Percentiles rank a stretch among this genome's conserved stretches.
Conservation (phyloP, 1,140 invertebrate genomes). For the Macrotrachela quadricornifera region DNA sequence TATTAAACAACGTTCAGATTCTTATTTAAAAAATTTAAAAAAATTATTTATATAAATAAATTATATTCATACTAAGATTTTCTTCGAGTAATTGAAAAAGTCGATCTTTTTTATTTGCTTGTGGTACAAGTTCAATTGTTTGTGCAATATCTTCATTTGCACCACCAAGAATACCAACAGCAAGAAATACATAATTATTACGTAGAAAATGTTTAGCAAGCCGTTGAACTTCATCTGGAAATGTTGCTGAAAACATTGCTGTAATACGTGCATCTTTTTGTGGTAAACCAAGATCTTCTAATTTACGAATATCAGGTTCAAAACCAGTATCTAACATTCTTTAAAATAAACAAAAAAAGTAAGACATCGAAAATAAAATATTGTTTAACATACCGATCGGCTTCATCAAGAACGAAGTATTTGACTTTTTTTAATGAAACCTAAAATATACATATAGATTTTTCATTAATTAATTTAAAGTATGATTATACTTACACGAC, state of each 20-base stretch:
- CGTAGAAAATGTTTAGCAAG: conserved; percentile 50
- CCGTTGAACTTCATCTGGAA: conserved; percentile 55
- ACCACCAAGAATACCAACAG: conserved; percentile 61
- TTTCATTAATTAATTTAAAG: no score
- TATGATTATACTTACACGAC: conserved; percentile 12
- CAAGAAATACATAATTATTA: conserved; percentile 60
- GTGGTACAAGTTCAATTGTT: conserved; percentile 45
- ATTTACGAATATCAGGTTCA: conserved; percentile 3
- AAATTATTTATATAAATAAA: conserved; percentile 2
- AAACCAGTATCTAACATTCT: conserved; percentile 7
- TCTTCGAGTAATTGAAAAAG: conserved; percentile 42
- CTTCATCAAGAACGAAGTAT: conserved; percentile 9
- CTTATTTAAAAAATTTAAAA: conserved; percentile 10
- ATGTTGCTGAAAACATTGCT: conserved; percentile 79
- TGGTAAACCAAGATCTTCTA: conserved; percentile 15
- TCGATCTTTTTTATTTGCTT: conserved; percentile 46
- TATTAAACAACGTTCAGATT: conserved; percentile 36
- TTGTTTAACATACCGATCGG: conserved; percentile 28
- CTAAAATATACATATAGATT: no score
- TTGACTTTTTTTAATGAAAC: neutral
- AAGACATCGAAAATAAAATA: no score
- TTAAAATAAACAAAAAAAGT: neutral
- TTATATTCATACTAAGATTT: neutral
- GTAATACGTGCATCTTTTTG: conserved; percentile 41
- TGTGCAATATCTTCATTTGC: conserved; percentile 74